Evolutionary conservation across 2,797 vertebrate genomes (phyloP).

Genomic region (Pelochelys cantorii): DNA sequence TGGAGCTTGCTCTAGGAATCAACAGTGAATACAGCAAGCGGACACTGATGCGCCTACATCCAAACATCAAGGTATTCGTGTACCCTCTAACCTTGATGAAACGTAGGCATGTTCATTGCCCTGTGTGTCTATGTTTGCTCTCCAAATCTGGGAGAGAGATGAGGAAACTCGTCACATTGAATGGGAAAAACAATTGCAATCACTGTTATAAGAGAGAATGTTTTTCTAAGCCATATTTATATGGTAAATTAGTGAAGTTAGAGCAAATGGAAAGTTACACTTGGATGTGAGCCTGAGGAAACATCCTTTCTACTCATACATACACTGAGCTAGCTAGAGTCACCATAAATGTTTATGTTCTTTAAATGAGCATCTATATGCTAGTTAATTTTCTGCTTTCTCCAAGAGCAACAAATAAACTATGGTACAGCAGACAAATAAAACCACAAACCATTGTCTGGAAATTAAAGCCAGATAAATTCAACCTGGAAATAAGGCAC

Average conservation of each 20-base stretch:
- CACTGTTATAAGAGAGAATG: neutral
- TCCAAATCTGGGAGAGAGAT: accelerated
- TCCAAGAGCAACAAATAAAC: too few relatives aligned
- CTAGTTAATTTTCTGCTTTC: too few relatives aligned
- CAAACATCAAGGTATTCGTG: slow-evolving; percentile 92
- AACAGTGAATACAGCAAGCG: slow-evolving; percentile 97
- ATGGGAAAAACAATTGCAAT: neutral
- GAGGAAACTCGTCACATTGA: neutral
- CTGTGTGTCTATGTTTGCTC: neutral
- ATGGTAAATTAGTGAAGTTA: slow-evolving; percentile 25
- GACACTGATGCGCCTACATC: slow-evolving; percentile 88
- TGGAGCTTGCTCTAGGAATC: slow-evolving; percentile 95
- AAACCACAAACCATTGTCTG: too few relatives aligned
- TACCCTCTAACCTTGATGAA: accelerated
- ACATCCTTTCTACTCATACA: slow-evolving; percentile 14
- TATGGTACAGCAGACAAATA: too few relatives aligned
- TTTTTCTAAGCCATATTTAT: neutral
- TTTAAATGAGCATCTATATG: too few relatives aligned
- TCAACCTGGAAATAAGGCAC: too few relatives aligned
- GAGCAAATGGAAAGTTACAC: neutral
- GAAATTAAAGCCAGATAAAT: too few relatives aligned
- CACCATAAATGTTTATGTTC: too few relatives aligned
- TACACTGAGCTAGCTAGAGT: neutral
- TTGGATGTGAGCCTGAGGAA: neutral
- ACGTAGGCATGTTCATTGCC: neutral